Evolutionary conservation across 2,888 invertebrate genomes (phyloP), one percentile per base, ranked within the genome.

Genomic region (Julus scanicus): DNA sequence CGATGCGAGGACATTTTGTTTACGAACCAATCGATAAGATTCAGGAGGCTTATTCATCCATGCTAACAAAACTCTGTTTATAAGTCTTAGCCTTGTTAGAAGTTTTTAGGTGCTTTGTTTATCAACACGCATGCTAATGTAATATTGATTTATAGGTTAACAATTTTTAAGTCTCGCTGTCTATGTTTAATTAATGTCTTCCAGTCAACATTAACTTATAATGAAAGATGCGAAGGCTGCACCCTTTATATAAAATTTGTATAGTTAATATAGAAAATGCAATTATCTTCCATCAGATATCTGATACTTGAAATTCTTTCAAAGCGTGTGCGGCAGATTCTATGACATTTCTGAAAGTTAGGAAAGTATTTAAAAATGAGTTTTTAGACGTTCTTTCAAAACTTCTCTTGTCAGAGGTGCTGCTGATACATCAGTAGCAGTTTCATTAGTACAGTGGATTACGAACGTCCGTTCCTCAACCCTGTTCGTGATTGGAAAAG

Each of bases 1-100:
- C 20, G 63, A 63, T 63, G 63, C 63, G 20, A 63, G 20, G 63
- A 20, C 63, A 63, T 63, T 63, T 63, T 63, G 63, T 63, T 63
- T 63, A 63, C 63, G 63, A 20, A 63, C 63, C 63, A 63, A 63
- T 63, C 63, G 63, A 63, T 63, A 63, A n/a, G 63, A 63, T 63
- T 20, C 63, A 20, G 20, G 63, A 63, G n/a, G 63, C 63, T 63
- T 63, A 63, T 63, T 63, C 20, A 63, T n/a, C 63, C 63, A 20
- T 63, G 63, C 63, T 63, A 63, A 63, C 20, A 63, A 20, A 20
- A 63, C 63, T 63, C 20, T 63, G 63, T 63, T 63, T 63, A 63
- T 4, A 63, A n/a, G 63, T n/a, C 63, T 63, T n/a, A 20, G n/a
- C 20, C 15, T 20, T 63, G 63, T 63, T 63, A 20, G n/a, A 63